These are phyloP conservation scores for Synodontis membranacea DNA, from an alignment of 2,113 vertebrate genomes.

Conservation along the genomic window DNA sequence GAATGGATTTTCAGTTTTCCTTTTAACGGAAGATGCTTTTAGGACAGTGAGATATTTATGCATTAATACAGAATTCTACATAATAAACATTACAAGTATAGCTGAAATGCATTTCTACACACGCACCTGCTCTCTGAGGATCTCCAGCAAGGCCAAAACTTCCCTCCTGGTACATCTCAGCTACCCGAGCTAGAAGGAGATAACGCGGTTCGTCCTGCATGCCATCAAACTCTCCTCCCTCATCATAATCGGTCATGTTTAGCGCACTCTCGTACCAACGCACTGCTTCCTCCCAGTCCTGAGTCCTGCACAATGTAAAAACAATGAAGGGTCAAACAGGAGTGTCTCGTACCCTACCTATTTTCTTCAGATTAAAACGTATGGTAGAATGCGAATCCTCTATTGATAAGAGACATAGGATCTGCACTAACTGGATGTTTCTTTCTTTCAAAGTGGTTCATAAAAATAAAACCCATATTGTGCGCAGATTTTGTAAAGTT, in stretches of 20 bases:
- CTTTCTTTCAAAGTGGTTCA: no score
- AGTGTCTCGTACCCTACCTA: no score
- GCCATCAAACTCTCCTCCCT: conserved; percentile 92
- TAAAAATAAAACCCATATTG: no score
- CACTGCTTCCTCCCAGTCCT: conserved; percentile 84
- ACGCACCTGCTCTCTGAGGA: conserved; percentile 84
- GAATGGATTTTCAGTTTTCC: neutral
- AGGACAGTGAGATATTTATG: neutral
- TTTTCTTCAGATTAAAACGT: no score
- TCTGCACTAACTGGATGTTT: neutral
- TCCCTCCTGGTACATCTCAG: conserved; percentile 84
- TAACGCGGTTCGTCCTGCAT: conserved; percentile 88
- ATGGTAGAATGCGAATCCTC: neutral
- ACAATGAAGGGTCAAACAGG: neutral
- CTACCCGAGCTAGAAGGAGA: conserved; percentile 85
- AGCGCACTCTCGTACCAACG: conserved; percentile 84
- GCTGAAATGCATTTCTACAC: neutral
- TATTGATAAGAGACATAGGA: neutral
- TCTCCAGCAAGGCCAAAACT: conserved; percentile 76
- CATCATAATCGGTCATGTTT: conserved; percentile 88
- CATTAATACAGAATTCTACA: neutral
- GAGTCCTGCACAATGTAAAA: conserved; percentile 68
- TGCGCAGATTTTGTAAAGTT: neutral
- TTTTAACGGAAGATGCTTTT: neutral
- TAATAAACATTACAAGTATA: neutral